Base-by-base conservation (phyloP, 2,797 vertebrate species). In the Cossypha niveicapilla region DNA sequence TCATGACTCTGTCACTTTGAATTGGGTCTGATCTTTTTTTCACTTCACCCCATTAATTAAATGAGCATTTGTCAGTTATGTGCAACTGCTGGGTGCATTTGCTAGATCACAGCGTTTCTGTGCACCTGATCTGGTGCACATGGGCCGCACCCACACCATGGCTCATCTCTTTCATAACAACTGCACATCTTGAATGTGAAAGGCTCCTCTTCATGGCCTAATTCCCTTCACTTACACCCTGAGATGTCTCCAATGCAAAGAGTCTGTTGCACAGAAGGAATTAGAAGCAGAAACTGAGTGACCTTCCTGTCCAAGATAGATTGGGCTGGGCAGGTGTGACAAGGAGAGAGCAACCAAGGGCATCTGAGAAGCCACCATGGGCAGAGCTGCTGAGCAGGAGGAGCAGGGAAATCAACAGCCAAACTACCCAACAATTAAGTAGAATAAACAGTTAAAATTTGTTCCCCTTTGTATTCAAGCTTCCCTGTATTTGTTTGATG, bases 231-330 rank as follows among this genome's bases (percentile, higher is more conserved):
- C 41, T 75, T 44, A 44, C 51, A 53, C 17, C 41, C 75, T 34
- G 32, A 0, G 0, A 28, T 0, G 1, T 74, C 58, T n/a, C 45
- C 0, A 0, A 27, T 0, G 2, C 42, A 11, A 21, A 24, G 51
- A 27, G 44, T 86, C 32, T 65, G 48, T 25, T 0, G 0, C 39
- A 45, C 9, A 0, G 0, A 23, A 72, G 70, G 60, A 78, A 61
- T 78, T 60, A 71, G 30, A 56, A 65, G 54, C 66, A 94, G 88
- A 66, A 86, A 32, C 34, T 32, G 68, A 51, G 53, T 44, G 51
- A 68, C 44, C 37, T 90, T 44, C 27, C 28, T 41, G 13, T 21
- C 71, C 27, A 37, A 23, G 73, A 51, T 45, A 7, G 16, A 58
- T 41, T 83, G 74, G 50, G 45, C 35, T 81, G 80, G 77, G 58